Base-by-base conservation (phyloP, 2,113 vertebrate genomes). In the Rynchops niger region DNA sequence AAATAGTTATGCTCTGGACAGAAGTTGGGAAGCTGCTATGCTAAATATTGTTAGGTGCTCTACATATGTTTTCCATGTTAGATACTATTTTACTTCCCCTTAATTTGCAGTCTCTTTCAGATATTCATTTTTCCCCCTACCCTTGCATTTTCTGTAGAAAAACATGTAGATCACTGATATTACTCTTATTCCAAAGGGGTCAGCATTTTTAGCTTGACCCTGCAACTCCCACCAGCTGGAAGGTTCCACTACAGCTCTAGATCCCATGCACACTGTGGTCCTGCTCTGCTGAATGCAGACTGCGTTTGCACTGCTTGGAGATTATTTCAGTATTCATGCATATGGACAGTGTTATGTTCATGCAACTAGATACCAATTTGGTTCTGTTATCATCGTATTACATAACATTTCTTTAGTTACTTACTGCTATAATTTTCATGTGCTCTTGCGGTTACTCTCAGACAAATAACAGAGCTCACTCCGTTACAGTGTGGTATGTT, bases 361-460 rank as follows among this genome's bases (percentile, higher is more conserved):
- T 58, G 66, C 27, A 36, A n/a, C 34, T 42, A 70, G 53, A 30
- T 25, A 61, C 6, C 8, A 59, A 15, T 72, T 81, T 80, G 38
- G 22, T 82, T 53, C 53, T 58, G 36, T 16, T 53, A 78, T n/a
- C 45, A 81, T 9, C 20, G 59, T 12, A 59, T 62, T 58, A 65
- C 5, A 6, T 16, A 84, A 10, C 23, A 65, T 53, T 50, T 74
- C 18, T 88, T 63, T 29, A 42, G 43, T 73, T 86, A 78, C 7
- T 40, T 53, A 52, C 40, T 0, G 0, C 38, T 70, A 1, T n/a
- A 74, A 72, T 55, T 52, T 87, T 50, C 4, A 0, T 14, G 38
- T 29, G 7, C 34, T 67, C 5, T 73, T 82, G n/a, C 20, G 55
- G 19, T 52, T 67, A 32, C 6, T 78, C 20, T 85, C 38, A 38